Evolutionary conservation across 2,797 vertebrate species (phyloP), one percentile per base, ranked within the genome.

Genomic region (Parambassis ranga): DNA sequence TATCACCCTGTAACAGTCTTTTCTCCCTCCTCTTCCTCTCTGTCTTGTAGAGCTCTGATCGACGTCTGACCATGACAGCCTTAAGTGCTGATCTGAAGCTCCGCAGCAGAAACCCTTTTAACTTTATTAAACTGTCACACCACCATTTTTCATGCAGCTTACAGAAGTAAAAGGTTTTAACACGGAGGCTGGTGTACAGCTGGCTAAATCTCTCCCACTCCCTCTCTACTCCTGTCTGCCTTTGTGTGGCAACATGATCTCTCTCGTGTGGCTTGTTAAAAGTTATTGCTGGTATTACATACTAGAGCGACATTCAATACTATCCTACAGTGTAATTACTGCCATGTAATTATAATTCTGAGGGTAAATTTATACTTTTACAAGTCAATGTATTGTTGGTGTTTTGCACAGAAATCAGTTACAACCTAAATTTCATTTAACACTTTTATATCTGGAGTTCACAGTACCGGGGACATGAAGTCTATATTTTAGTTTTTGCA

Each of bases 71-170:
- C 65, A 65, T 67, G 63, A 61, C 36, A 49, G 66, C 43, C 36
- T 53, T 3, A 38, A 72, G 53, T 63, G 53, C 36, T 71, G 41
- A 63, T 71, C 48, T 64, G 39, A 75, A 49, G 46, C 67, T 56
- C 47, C 53, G 56, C 53, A 37, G 63, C 65, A 63, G 24, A 80
- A 82, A 80, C 74, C 74, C 76, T 85, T 83, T 89, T 82, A 86
- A 75, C 85, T 87, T 58, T 82, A 86, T 87, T 81, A 83, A 87
- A 82, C 58, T 81, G 84, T 83, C 76, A 84, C 49, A 55, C 22
- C 42, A 16, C 39, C 51, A 71, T 81, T 79, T 44, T 51, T 79
- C 64, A 82, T 61, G 49, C 49, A 51, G 77, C 66, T 77, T 67
- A 23, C 43, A 30, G 57, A 72, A 36, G 57, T 75, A 28, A 9